Base-by-base conservation (phyloP, 2,113 vertebrate genomes). In the Sinocyclocheilus anophthalmus region DNA sequence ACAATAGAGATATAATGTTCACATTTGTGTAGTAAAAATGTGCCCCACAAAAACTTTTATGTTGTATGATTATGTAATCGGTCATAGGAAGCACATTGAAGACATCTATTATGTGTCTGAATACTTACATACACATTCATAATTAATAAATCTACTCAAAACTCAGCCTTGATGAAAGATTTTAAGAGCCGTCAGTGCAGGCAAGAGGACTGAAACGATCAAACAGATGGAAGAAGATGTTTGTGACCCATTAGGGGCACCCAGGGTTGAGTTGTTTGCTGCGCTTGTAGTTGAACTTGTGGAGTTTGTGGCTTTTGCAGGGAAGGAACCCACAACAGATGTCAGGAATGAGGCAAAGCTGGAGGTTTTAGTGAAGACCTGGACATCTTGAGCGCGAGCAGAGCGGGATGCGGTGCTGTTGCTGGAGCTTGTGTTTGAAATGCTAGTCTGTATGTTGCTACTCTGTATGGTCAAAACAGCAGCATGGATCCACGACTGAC, bases 401-500 rank as follows among this genome's bases (percentile, higher is more conserved):
- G 18, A 0, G 18, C 50, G 61, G 9, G 18, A 0, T 16, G 9
- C 20, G 18, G 45, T 57, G 61, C 12, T 73, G 6, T 5, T 33
- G 30, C 30, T 33, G 30, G 30, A 33, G 30, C 30, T 33, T 33
- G 30, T 33, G 30, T 33, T 33, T 33, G 30, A 2, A 33, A 33
- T 33, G 30, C 30, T 33, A 33, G 30, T 33, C 30, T 33, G 30
- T 33, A 33, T 33, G 30, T 2, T 33, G 30, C 30, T 33, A 33
- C 2, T 33, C 12, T 73, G 6, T 5, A 69, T 22, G 18, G 76
- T 77, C 30, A 88, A 39, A 30, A 82, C 81, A 6, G 86, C 86
- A 26, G 18, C 65, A 2, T 89, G 88, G 70, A 86, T 14, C 88
- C 88, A 89, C 7, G 84, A 76, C 14, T 26, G 48, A 2, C 84